Percentiles rank a stretch among this genome's conserved stretches.
These are phyloP conservation scores for Poeciliopsis paucimaculata DNA, from an alignment of 2,797 vertebrate genomes.

Conservation along the genomic window DNA sequence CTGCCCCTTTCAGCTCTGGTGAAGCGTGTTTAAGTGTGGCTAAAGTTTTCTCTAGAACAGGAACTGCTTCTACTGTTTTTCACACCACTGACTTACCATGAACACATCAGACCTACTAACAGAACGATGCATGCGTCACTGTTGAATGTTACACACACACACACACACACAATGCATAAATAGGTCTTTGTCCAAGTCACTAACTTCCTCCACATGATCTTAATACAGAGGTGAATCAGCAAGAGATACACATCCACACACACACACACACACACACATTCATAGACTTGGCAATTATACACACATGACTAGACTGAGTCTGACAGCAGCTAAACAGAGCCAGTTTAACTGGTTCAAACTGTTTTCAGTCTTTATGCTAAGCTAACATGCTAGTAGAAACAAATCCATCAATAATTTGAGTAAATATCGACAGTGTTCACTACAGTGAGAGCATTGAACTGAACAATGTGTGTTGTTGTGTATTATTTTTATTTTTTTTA, in stretches of 20 bases:
- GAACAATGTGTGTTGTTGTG: background rate
- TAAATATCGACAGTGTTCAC: background rate
- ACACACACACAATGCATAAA: slow-evolving; percentile 24
- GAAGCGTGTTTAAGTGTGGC: background rate
- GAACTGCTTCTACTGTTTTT: background rate
- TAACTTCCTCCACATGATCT: slow-evolving; percentile 77
- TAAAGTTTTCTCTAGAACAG: background rate
- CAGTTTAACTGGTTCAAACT: background rate
- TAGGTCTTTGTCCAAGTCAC: slow-evolving; percentile 51
- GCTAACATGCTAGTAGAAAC: background rate
- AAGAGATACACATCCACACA: slow-evolving; percentile 22
- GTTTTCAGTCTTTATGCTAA: background rate
- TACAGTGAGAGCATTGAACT: background rate
- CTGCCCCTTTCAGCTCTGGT: background rate
- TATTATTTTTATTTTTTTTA: background rate
- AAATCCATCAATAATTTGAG: background rate
- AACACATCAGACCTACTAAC: background rate
- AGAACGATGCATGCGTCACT: background rate
- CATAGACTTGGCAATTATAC: background rate
- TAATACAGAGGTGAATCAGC: slow-evolving; percentile 65
- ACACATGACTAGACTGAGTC: background rate
- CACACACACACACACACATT: slow-evolving; percentile 4
- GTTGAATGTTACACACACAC: background rate
- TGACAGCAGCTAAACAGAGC: background rate
- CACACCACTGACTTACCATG: background rate